These are phyloP conservation scores for Champsocephalus gunnari DNA, from an alignment of 2,797 vertebrate genomes.

Conservation along the genomic window DNA sequence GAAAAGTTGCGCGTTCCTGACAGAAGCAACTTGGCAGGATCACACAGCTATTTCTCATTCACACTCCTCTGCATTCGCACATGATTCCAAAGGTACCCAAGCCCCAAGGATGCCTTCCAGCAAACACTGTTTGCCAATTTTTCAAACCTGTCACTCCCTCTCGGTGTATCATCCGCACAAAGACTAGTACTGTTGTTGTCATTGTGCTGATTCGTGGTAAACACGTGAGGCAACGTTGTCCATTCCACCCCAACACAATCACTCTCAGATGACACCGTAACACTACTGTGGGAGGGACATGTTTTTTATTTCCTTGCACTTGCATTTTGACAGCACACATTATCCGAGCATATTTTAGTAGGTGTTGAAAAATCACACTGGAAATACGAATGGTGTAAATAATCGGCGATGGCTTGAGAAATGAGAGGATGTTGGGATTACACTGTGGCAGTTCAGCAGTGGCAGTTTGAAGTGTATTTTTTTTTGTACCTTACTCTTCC, in stretches of 20 bases:
- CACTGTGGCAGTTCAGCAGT: too few relatives aligned
- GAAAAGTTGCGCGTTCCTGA: conserved; percentile 59
- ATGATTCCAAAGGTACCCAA: conserved; percentile 71
- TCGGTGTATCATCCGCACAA: conserved; percentile 74
- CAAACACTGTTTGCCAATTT: conserved; percentile 85
- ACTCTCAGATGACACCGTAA: conserved; percentile 32
- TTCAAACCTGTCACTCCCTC: conserved; percentile 91
- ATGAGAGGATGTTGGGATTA: conserved; percentile 11
- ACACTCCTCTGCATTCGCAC: conserved; percentile 79
- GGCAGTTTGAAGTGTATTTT: conserved; percentile 1
- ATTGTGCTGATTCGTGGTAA: conserved; percentile 62
- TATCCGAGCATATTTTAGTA: conserved; percentile 29
- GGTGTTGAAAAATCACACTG: conserved; percentile 48
- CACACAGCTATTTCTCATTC: conserved; percentile 80
- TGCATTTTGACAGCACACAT: conserved; percentile 24
- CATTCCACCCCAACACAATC: conserved; percentile 9
- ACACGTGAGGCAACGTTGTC: conserved; percentile 56
- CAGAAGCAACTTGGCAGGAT: conserved; percentile 76
- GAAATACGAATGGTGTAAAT: conserved; percentile 42
- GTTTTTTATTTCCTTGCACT: not conserved
- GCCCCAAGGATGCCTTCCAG: conserved; percentile 88
- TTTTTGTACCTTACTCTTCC: conserved; percentile 1
- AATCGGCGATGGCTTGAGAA: conserved; percentile 17
- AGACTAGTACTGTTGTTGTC: conserved; percentile 59
- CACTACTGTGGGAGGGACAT: conserved; percentile 31